phyloP scores from a whole-genome alignment of 2,113 vertebrate species.

The Melanotaenia duboulayi region DNA sequence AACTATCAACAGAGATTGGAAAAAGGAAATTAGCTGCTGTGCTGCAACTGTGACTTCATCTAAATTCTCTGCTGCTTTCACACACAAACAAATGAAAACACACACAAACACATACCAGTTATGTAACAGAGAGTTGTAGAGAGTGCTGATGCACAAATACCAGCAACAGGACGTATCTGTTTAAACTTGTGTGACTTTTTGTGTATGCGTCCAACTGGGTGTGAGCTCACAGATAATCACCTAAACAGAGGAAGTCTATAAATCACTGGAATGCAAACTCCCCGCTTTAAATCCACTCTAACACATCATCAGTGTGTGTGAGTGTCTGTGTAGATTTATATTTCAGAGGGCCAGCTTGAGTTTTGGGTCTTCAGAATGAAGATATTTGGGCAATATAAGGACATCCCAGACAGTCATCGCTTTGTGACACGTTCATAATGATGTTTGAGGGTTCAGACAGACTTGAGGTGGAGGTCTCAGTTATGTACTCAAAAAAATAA shows the following conservation, averaged over 20 bases:
- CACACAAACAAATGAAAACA: slow-evolving; percentile 13
- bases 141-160: slow-evolving; percentile 10
- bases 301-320: slow-evolving; percentile 48
- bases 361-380: neutral
- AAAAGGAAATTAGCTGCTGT: neutral
- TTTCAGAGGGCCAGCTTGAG: slow-evolving; percentile 15
- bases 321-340: slow-evolving; percentile 3
- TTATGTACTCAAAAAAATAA: neutral
- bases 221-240: slow-evolving; percentile 73
- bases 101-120: slow-evolving; percentile 16
- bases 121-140: neutral
- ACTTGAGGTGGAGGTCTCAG: neutral
- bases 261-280: slow-evolving; percentile 63
- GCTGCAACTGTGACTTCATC: neutral
- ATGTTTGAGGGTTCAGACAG: neutral
- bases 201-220: slow-evolving; percentile 36
- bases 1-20: neutral
- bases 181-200: slow-evolving; percentile 23
- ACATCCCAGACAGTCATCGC: slow-evolving; percentile 13
- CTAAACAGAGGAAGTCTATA: slow-evolving; percentile 69
- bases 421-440: slow-evolving; percentile 23
- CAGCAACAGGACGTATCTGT: slow-evolving; percentile 26
- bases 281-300: slow-evolving; percentile 67
- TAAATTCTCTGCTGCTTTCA: neutral
- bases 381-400: slow-evolving; percentile 19